Base-by-base conservation (phyloP, 2,888 invertebrate species). In the Protodeltote pygarga region DNA sequence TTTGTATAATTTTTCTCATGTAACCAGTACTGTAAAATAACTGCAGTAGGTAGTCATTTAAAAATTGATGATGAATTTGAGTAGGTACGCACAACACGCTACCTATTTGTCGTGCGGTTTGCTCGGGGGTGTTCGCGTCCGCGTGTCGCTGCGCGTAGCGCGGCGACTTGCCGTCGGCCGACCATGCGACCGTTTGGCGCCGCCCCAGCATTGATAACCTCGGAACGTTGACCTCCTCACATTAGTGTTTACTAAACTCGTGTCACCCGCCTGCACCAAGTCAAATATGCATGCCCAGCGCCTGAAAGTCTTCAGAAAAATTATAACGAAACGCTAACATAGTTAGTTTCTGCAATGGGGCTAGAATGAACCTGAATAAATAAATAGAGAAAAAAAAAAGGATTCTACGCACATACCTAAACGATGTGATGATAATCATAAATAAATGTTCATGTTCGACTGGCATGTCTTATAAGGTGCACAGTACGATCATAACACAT, bases 191-290 rank as follows among this genome's bases (percentile, higher is more conserved):
- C 79, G 83, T 83, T 75, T 81, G 90, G 85, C 89, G 90, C 89
- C 89, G 87, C 85, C 83, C 79, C 83, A 80, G 70, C 65, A 49
- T 59, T 65, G 91, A 90, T 91, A 91, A 91, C 91, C 91, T 77
- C 82, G 81, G 86, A 85, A 81, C 86, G 89, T 87, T 89, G 89
- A 90, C 89, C 91, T 82, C 73, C 63, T 77, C 81, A 81, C 83
- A 82, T 86, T 86, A 78, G 76, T 87, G 83, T 86, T 86, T 87
- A 89, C 86, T 81, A 86, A 88, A 81, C 79, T 76, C 71, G 71
- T 72, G 69, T 67, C 75, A 79, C 73, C 72, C 66, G 62, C 72
- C 78, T 79, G 75, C 75, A 77, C 64, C 69, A 64, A 67, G 57
- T 59, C 40, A 60, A 59, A 50, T 60, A 67, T 75, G 69, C 68